phyloP scores from a whole-genome alignment of 2,888 invertebrate species.

The Doris montereyensis region DNA sequence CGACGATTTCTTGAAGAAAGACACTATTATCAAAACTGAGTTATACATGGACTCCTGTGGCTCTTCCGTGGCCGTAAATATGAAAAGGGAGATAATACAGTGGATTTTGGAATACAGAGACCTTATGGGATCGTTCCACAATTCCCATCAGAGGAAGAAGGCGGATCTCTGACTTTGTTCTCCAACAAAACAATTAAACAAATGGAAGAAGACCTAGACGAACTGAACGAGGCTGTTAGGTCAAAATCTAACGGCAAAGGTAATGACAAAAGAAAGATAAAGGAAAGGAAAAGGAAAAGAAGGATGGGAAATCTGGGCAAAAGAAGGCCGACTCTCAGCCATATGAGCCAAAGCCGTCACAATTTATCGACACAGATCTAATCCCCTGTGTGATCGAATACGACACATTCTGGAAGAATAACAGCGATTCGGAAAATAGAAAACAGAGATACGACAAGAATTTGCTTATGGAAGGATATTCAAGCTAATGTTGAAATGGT shows the following conservation, averaged over 20 bases:
- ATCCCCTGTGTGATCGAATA: background rate
- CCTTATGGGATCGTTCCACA: conserved; percentile 28
- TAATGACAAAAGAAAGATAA: conserved; percentile 86
- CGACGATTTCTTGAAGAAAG: too few relatives aligned
- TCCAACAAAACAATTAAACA: conserved; percentile 18
- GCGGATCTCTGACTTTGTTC: conserved; percentile 29
- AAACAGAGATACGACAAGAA: conserved; percentile 26
- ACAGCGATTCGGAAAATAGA: conserved; percentile 26
- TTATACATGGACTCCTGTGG: too few relatives aligned
- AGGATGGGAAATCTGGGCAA: conserved; percentile 78
- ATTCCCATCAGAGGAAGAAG: conserved; percentile 30
- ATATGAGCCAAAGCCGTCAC: background rate
- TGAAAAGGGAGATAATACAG: background rate
- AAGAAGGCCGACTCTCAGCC: background rate
- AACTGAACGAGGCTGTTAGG: conserved; percentile 64
- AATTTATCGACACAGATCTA: conserved; percentile 22
- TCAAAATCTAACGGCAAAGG: conserved; percentile 71
- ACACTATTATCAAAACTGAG: too few relatives aligned
- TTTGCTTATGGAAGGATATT: conserved; percentile 12
- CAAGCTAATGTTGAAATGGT: background rate
- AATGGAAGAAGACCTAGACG: conserved; percentile 8
- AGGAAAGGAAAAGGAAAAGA: conserved; percentile 72
- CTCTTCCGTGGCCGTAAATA: too few relatives aligned
- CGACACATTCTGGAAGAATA: conserved; percentile 32
- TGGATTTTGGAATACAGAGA: conserved; percentile 30